These are phyloP conservation scores for Gymnosoma rotundatum DNA, from an alignment of 2,888 invertebrate genomes.

Conservation along the genomic window DNA sequence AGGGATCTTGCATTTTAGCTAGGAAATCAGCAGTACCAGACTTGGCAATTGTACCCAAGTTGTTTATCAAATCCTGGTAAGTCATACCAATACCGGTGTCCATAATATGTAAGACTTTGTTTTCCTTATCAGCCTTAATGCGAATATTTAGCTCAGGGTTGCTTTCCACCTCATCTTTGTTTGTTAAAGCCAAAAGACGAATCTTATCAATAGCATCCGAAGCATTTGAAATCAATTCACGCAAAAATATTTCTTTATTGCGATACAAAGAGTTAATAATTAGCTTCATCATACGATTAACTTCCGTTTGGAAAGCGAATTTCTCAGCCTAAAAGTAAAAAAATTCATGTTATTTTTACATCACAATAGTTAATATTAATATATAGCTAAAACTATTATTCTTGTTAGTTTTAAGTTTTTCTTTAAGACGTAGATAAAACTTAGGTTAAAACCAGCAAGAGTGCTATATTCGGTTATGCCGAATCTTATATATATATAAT, in stretches of 20 bases:
- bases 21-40: constrained; percentile 98
- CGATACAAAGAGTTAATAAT: constrained; percentile 99
- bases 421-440: no score
- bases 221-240: constrained; percentile 99
- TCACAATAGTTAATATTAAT: background rate
- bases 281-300: constrained; percentile 99
- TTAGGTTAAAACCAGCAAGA: no score
- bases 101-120: constrained; percentile 94
- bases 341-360: background rate
- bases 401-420: no score
- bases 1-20: constrained; percentile 91
- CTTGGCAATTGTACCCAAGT: constrained; percentile 99
- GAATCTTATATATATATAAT: no score
- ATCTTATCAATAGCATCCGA: constrained; percentile 99
- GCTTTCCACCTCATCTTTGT: constrained; percentile 89
- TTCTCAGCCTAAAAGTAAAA: constrained; percentile 86
- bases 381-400: no score
- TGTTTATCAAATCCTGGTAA: constrained; percentile 94
- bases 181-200: constrained; percentile 94
- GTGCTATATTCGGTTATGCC: no score
- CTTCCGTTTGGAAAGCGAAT: constrained; percentile 97
- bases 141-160: constrained; percentile 93
- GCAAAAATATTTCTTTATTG: constrained; percentile 99
- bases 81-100: constrained; percentile 99
- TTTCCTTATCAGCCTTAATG: constrained; percentile 96